These are phyloP conservation scores for human DNA, from an alignment of 2,113 vertebrate genomes.

Conservation along the genomic window GRCh38 chrX:16214001-16214500, in stretches of 20 bases:
- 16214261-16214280: not conserved
- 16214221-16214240: constrained; percentile 15
- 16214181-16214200: constrained; percentile 25
- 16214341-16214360: not conserved
- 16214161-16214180: constrained; percentile 39
- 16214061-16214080: constrained; percentile 56
- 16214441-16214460: constrained; percentile 9
- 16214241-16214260: not conserved
- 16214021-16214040: constrained; percentile 54
- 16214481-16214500: not conserved
- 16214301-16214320: constrained; percentile 19
- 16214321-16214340: not conserved
- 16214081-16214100: constrained; percentile 41
- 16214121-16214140: constrained; percentile 51
- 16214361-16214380: not conserved
- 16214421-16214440: constrained; percentile 43
- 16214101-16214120: constrained; percentile 28
- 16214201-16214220: constrained; percentile 34
- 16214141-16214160: constrained; percentile 59
- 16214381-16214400: not conserved
- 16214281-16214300: not conserved
- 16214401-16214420: not conserved
- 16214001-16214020: constrained; percentile 47
- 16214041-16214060: constrained; percentile 56
- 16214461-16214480: constrained; percentile 18